Evolutionary conservation across 23 tunicate genomes (phyloP).

Genomic region (Ciona savignyi): DNA sequence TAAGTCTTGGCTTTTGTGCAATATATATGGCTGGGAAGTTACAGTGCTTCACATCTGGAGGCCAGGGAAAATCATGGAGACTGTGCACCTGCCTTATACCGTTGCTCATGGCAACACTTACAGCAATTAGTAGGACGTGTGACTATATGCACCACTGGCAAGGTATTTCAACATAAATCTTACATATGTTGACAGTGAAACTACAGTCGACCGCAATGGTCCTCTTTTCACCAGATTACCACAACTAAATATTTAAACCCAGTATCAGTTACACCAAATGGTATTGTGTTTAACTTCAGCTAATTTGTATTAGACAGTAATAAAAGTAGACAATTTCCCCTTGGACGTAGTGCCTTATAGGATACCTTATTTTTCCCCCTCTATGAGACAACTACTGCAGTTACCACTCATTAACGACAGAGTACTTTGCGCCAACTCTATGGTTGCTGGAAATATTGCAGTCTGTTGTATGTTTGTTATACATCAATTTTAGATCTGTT

Average conservation of each 20-base stretch:
- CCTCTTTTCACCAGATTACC: background rate
- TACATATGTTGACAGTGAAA: background rate
- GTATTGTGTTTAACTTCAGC: background rate
- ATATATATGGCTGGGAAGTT: constrained; percentile 71
- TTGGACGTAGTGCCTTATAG: too few relatives aligned
- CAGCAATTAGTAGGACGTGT: constrained; percentile 90
- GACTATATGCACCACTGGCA: constrained; percentile 99
- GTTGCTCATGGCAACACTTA: constrained; percentile 39
- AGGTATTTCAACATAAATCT: constrained; percentile 27
- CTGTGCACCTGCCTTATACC: constrained; percentile 35
- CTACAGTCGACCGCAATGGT: background rate
- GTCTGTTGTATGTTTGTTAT: too few relatives aligned
- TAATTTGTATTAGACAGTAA: too few relatives aligned
- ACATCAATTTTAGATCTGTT: too few relatives aligned
- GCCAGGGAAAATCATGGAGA: constrained; percentile 58
- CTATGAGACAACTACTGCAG: too few relatives aligned
- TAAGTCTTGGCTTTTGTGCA: constrained; percentile 73
- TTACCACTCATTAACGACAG: too few relatives aligned
- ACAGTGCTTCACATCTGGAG: constrained; percentile 45
- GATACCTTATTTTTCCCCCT: too few relatives aligned
- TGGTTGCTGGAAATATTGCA: too few relatives aligned
- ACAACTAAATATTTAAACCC: background rate
- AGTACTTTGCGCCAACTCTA: too few relatives aligned
- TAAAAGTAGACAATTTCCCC: too few relatives aligned
- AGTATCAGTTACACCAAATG: background rate